A percentile compares a stretch with the other conserved stretches of the same genome.
phyloP scores from a whole-genome alignment of 2,113 vertebrate species.

The Chloropsis cyanopogon region DNA sequence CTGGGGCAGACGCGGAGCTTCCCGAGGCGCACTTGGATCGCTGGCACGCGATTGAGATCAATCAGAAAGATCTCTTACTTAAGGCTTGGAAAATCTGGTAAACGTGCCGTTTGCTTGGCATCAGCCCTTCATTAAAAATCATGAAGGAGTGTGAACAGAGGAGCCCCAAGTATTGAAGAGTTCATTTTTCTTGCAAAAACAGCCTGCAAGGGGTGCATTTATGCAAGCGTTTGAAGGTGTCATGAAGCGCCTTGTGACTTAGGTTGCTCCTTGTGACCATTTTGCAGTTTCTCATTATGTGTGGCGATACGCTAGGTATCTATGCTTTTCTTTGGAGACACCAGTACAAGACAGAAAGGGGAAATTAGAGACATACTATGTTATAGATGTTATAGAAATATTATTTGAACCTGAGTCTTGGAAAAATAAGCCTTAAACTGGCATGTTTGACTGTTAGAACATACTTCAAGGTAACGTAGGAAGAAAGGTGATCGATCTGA shows the following conservation, averaged over 20 bases:
- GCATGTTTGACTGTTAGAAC: background rate
- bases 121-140: background rate
- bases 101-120: background rate
- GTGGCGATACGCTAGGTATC: no score
- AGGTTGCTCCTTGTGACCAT: background rate
- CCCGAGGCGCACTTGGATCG: accelerated
- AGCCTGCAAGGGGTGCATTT: background rate
- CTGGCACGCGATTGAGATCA: background rate
- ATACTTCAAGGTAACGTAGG: background rate
- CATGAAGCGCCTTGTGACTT: accelerated
- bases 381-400: background rate
- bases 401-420: background rate
- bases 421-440: background rate
- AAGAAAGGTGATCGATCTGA: background rate
- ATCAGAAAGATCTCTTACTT: background rate
- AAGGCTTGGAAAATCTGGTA: accelerated
- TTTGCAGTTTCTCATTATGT: background rate
- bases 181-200: background rate
- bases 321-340: background rate
- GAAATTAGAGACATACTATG: background rate
- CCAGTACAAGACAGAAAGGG: background rate
- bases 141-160: background rate
- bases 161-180: background rate
- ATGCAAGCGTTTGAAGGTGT: background rate
- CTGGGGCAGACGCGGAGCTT: accelerated